Percentiles rank a stretch among this genome's conserved stretches.
phyloP scores from a whole-genome alignment of 1,140 invertebrate genomes.

The Apis cerana region DNA sequence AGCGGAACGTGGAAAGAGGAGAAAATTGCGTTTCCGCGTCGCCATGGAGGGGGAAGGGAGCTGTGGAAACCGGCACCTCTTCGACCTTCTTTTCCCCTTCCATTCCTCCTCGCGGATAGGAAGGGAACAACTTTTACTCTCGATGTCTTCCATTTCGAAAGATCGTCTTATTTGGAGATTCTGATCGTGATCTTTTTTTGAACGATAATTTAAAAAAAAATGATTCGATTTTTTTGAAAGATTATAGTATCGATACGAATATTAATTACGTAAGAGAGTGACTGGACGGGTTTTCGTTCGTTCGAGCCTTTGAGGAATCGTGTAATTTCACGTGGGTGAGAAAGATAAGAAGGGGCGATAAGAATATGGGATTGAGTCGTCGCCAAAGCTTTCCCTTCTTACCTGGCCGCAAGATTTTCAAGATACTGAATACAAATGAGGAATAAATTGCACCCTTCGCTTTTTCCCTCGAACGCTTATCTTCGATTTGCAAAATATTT shows the following conservation, averaged over 20 bases:
- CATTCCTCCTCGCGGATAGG: not conserved
- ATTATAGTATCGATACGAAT: too few relatives aligned
- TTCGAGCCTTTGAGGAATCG: not conserved
- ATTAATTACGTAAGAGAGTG: too few relatives aligned
- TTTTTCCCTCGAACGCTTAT: not conserved
- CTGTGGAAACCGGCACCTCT: not conserved
- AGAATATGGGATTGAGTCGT: not conserved
- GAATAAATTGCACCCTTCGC: not conserved
- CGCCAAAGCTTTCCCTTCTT: not conserved
- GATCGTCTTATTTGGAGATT: too few relatives aligned
- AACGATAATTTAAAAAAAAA: too few relatives aligned
- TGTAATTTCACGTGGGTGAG: not conserved
- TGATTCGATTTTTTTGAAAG: too few relatives aligned
- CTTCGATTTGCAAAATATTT: not conserved
- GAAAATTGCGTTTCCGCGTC: constrained; percentile 43
- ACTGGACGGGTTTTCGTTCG: too few relatives aligned
- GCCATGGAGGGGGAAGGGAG: not conserved
- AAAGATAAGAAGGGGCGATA: not conserved
- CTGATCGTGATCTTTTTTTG: too few relatives aligned
- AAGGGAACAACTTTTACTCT: constrained; percentile 2
- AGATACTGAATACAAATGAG: not conserved
- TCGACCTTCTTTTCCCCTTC: constrained; percentile 3
- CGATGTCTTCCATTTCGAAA: too few relatives aligned
- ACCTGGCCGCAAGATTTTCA: not conserved
- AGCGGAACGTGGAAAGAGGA: constrained; percentile 22